Conservation (phyloP, 2,113 vertebrate genomes). For the Peromyscus californicus region DNA sequence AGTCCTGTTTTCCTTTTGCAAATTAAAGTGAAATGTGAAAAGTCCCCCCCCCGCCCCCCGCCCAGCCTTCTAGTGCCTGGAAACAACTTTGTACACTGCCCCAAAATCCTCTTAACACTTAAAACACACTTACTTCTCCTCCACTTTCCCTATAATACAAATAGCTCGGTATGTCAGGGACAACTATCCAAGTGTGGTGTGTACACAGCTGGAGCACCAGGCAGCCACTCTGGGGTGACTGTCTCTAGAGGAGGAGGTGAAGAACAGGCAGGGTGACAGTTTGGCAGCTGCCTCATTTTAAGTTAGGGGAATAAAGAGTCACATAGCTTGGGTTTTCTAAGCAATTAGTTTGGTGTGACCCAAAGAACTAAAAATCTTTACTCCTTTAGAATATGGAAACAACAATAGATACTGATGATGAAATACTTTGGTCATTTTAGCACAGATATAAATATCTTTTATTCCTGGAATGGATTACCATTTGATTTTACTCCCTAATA, state of each 20-base stretch:
- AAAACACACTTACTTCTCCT: conserved; percentile 32
- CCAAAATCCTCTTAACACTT: conserved; percentile 26
- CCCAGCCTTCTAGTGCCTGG: neutral
- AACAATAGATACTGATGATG: neutral
- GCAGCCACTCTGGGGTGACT: neutral
- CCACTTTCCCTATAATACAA: neutral
- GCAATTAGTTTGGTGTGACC: neutral
- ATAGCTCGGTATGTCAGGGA: neutral
- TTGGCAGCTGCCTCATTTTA: neutral
- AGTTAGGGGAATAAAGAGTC: neutral
- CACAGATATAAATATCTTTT: neutral
- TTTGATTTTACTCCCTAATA: neutral
- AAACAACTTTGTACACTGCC: neutral
- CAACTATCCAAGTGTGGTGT: neutral
- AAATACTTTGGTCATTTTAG: conserved; percentile 13
- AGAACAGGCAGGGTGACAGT: neutral
- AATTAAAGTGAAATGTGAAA: conserved; percentile 37
- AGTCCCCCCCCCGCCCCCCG: neutral
- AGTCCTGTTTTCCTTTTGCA: conserved; percentile 48
- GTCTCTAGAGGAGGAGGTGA: neutral
- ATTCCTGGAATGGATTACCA: neutral
- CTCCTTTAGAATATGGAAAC: neutral
- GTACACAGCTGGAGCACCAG: conserved; percentile 23
- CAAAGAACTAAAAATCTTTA: conserved; percentile 40
- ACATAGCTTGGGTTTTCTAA: neutral